Percentiles rank a stretch among this genome's conserved stretches.
phyloP scores from a whole-genome alignment of 1,140 invertebrate species.

The Armadillidium nasatum region DNA sequence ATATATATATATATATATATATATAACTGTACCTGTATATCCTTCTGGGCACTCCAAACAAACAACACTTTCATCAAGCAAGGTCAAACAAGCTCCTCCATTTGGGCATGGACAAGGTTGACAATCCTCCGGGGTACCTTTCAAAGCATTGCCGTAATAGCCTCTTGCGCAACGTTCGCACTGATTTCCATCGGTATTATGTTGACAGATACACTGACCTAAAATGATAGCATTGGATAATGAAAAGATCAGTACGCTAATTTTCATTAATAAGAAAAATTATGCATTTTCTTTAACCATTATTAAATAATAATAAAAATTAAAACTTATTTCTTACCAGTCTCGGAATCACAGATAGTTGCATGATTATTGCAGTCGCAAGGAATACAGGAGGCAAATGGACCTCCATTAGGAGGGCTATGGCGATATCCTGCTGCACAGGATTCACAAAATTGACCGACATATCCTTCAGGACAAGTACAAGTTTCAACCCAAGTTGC shows the following conservation, averaged over 20 bases:
- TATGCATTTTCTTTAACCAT: not conserved
- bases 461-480: constrained; percentile 83
- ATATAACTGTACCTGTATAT: constrained; percentile 66
- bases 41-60: constrained; percentile 91
- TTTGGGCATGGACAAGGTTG: constrained; percentile 90
- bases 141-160: constrained; percentile 89
- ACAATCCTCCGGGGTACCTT: constrained; percentile 82
- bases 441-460: constrained; percentile 92
- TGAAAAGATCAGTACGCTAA: not conserved
- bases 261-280: not conserved
- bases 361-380: constrained; percentile 96
- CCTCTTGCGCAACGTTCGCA: constrained; percentile 89
- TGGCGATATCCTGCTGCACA: constrained; percentile 90
- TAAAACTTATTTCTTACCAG: constrained; percentile 57
- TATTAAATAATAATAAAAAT: not conserved
- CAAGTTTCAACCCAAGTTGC: constrained; percentile 94
- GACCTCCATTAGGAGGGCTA: constrained; percentile 79
- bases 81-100: constrained; percentile 80
- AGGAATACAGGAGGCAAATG: constrained; percentile 85
- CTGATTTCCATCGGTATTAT: constrained; percentile 93
- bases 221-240: constrained; percentile 30
- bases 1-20: not conserved
- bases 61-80: constrained; percentile 74
- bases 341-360: constrained; percentile 90
- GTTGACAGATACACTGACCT: constrained; percentile 92